These are phyloP conservation scores for Entomobrya proxima DNA, from an alignment of 2,888 invertebrate genomes.

Conservation along the genomic window DNA sequence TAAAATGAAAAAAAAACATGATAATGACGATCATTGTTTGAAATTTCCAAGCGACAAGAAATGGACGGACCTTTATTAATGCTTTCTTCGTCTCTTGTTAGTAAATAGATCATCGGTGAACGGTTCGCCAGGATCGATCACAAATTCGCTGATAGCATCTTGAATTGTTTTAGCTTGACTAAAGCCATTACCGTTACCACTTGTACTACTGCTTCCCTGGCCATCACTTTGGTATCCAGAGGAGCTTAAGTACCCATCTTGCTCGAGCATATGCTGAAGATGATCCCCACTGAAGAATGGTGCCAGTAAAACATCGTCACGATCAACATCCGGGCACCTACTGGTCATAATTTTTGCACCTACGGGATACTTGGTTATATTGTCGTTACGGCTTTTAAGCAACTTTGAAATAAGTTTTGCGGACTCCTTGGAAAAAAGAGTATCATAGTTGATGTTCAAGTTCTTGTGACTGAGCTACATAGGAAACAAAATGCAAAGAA, in stretches of 20 bases:
- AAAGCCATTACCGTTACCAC: not conserved
- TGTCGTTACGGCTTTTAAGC: conserved; percentile 50
- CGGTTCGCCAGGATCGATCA: conserved; percentile 51
- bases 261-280: conserved; percentile 66
- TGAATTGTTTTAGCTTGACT: conserved; percentile 35
- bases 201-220: conserved; percentile 47
- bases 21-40: not conserved
- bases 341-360: conserved; percentile 74
- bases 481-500: conserved; percentile 21
- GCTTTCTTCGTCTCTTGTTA: conserved; percentile 42
- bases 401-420: conserved; percentile 69
- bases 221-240: conserved; percentile 62
- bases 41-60: not conserved
- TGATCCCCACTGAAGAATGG: conserved; percentile 67
- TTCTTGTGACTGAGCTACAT: conserved; percentile 74
- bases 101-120: conserved; percentile 49
- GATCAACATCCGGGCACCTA: conserved; percentile 74
- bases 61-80: conserved; percentile 50
- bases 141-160: conserved; percentile 63
- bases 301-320: conserved; percentile 72
- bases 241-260: conserved; percentile 61
- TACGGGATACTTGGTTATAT: conserved; percentile 71
- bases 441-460: conserved; percentile 74
- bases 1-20: not conserved
- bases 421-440: conserved; percentile 72